Percentiles rank a stretch among this genome's conserved stretches.
These are phyloP conservation scores for Aegotheles bennettii DNA, from an alignment of 2,113 vertebrate genomes.

Conservation along the genomic window DNA sequence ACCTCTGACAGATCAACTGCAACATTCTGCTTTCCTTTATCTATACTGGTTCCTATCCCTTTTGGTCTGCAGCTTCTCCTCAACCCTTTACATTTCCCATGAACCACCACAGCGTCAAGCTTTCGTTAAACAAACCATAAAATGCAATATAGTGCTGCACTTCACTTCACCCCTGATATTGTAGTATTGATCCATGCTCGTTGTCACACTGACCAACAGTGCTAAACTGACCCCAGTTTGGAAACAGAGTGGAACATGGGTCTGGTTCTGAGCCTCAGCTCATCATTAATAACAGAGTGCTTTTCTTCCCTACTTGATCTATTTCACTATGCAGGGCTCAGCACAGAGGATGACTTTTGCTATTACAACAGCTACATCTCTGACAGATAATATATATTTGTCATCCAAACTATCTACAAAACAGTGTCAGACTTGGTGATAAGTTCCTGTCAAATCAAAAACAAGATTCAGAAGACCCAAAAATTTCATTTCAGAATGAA, in stretches of 20 bases:
- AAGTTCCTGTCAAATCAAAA: background rate
- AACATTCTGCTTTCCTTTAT: background rate
- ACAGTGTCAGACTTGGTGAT: background rate
- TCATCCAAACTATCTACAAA: background rate
- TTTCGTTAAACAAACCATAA: background rate
- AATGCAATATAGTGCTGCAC: background rate
- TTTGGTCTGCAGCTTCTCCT: background rate
- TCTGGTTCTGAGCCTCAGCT: background rate
- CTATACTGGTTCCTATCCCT: background rate
- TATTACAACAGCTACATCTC: background rate
- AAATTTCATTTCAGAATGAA: background rate
- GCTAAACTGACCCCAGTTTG: background rate
- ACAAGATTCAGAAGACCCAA: background rate
- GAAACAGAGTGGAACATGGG: rapidly evolving
- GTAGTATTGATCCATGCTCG: background rate
- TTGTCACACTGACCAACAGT: background rate
- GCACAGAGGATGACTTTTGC: background rate
- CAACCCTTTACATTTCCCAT: background rate
- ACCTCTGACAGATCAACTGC: background rate
- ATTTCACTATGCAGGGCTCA: background rate
- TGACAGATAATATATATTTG: rapidly evolving
- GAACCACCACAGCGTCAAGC: background rate
- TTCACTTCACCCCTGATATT: background rate
- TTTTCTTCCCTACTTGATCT: background rate
- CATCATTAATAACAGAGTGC: background rate